These are phyloP conservation scores for Leucozona laternaria DNA, from an alignment of 2,888 invertebrate species.

Conservation along the genomic window DNA sequence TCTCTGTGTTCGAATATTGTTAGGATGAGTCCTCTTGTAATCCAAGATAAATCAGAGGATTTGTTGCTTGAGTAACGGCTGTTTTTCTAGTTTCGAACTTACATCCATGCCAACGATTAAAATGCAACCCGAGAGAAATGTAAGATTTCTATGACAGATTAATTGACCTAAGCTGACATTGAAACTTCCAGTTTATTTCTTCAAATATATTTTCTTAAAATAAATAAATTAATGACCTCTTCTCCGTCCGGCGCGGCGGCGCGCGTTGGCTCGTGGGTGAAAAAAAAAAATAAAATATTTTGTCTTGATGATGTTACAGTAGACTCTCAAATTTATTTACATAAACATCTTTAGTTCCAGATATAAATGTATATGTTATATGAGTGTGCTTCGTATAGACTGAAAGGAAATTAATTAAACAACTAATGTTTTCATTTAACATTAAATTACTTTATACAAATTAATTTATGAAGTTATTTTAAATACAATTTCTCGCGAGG, in stretches of 20 bases:
- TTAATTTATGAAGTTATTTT: constrained; percentile 43
- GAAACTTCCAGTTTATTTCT: constrained; percentile 17
- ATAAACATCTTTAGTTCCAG: constrained; percentile 30
- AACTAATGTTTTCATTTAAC: constrained; percentile 47
- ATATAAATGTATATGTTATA: neutral
- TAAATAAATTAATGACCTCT: constrained; percentile 30
- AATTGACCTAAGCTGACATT: constrained; percentile 33
- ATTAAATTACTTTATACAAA: constrained; percentile 35
- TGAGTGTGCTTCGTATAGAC: neutral
- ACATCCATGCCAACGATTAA: constrained; percentile 15
- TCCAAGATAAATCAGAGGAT: constrained; percentile 39
- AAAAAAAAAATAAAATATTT: constrained; percentile 9
- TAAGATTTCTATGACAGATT: constrained; percentile 35
- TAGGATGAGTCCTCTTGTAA: constrained; percentile 32
- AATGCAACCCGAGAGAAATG: constrained; percentile 13
- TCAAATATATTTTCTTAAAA: neutral
- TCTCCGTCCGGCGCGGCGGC: too few species aligned
- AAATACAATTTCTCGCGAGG: constrained; percentile 4
- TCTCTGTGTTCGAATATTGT: neutral
- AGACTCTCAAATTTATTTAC: neutral
- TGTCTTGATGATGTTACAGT: constrained; percentile 35
- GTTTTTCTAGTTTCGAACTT: constrained; percentile 1
- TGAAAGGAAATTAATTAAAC: constrained; percentile 42
- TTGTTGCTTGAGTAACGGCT: constrained; percentile 6
- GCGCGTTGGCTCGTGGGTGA: constrained; percentile 47